phyloP scores from a whole-genome alignment of 2,888 invertebrate genomes.

The Lepidonotus clava region DNA sequence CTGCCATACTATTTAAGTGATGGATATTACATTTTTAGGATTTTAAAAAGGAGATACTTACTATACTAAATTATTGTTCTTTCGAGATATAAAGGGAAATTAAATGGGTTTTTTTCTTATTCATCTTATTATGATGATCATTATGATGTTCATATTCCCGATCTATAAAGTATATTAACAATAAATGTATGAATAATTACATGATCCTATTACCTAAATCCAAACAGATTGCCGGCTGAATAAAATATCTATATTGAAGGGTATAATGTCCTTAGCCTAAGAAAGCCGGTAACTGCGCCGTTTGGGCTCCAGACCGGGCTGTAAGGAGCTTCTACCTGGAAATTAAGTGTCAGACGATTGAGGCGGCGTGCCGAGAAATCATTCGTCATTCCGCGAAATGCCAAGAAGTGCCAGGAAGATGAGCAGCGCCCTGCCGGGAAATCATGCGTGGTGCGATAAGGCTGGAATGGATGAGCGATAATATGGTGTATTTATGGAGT shows the following conservation, averaged over 20 bases:
- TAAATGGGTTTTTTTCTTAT: too few relatives aligned
- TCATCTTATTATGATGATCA: too few relatives aligned
- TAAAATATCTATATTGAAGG: not conserved
- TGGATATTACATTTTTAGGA: too few relatives aligned
- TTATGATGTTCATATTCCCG: too few relatives aligned
- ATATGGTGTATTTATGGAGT: slow-evolving; percentile 46
- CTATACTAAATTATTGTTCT: too few relatives aligned
- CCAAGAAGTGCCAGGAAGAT: slow-evolving; percentile 48
- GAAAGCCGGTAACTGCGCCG: too few relatives aligned
- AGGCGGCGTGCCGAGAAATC: slow-evolving; percentile 23
- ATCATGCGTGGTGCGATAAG: slow-evolving; percentile 37
- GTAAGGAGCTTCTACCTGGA: slow-evolving; percentile 31
- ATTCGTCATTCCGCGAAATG: slow-evolving; percentile 49
- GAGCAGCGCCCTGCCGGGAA: slow-evolving; percentile 20
- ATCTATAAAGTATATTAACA: not conserved
- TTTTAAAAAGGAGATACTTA: too few relatives aligned
- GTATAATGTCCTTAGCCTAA: too few relatives aligned
- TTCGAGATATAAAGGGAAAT: too few relatives aligned
- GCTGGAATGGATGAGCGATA: slow-evolving; percentile 39
- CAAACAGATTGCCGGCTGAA: not conserved
- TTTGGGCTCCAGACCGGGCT: not conserved
- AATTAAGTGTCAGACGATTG: slow-evolving; percentile 53
- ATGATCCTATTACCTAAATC: not conserved
- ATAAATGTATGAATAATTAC: not conserved
- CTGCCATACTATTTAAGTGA: too few relatives aligned